phyloP scores from a whole-genome alignment of 2,113 vertebrate genomes.

The Manacus vitellinus region DNA sequence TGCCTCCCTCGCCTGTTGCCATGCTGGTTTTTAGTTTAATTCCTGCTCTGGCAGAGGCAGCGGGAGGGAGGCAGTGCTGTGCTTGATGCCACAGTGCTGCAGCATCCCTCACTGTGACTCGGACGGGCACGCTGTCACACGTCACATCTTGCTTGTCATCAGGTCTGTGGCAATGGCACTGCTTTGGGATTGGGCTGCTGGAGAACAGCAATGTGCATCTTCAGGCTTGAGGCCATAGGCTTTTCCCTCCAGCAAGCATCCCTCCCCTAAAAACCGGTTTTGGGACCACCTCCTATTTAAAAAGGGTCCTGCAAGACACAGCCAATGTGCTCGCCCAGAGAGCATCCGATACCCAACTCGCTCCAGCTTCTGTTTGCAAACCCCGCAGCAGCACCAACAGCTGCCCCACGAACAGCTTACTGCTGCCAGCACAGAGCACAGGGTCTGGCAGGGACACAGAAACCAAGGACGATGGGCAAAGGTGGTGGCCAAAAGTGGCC shows the following conservation, averaged over 20 bases:
- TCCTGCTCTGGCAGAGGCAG: not conserved
- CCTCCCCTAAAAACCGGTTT: not conserved
- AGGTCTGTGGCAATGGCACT: rapidly evolving
- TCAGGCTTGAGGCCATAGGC: rapidly evolving
- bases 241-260: not conserved
- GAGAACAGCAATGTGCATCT: rapidly evolving
- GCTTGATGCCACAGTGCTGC: not conserved
- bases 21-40: rapidly evolving
- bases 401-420: rapidly evolving
- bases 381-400: not conserved
- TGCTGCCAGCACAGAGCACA: not conserved
- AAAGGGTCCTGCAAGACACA: not conserved
- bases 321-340: rapidly evolving
- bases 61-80: not conserved
- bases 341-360: not conserved
- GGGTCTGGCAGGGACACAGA: not conserved
- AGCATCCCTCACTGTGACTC: not conserved
- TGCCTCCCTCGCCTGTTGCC: not conserved
- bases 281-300: not conserved
- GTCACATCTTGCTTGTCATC: not conserved
- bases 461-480: not conserved
- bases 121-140: rapidly evolving
- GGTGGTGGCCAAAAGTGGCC: not conserved
- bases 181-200: not conserved
- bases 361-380: not conserved